Conservation (phyloP, 2,888 invertebrate genomes). For the Hydriomena furcata region DNA sequence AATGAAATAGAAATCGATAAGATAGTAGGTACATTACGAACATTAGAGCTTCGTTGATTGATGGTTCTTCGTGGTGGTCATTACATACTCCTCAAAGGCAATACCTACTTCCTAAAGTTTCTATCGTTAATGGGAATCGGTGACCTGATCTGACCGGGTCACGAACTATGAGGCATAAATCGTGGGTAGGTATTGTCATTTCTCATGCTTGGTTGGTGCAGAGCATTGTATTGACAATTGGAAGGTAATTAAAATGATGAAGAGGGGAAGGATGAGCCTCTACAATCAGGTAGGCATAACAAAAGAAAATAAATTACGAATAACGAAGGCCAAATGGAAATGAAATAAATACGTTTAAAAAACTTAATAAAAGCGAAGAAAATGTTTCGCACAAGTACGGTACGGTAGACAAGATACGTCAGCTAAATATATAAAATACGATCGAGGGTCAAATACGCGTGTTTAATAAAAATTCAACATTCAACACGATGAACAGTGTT, state of each 20-base stretch:
- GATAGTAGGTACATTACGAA: conserved; percentile 9
- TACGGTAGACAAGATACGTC: background rate
- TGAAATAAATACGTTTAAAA: no score
- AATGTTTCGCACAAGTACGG: no score
- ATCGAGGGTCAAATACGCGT: conserved; percentile 22
- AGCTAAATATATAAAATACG: conserved; percentile 8
- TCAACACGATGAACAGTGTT: conserved; percentile 23
- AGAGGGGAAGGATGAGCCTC: no score
- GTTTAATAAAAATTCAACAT: conserved; percentile 32
- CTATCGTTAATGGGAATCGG: conserved; percentile 17
- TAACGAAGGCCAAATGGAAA: no score
- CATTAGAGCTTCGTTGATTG: conserved; percentile 24
- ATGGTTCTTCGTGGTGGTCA: conserved; percentile 17
- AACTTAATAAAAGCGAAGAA: no score
- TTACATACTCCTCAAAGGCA: conserved; percentile 3
- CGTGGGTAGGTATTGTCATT: conserved; percentile 2
- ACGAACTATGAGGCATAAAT: conserved; percentile 4
- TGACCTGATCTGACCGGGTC: conserved; percentile 22
- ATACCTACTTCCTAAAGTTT: conserved; percentile 10
- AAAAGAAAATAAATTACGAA: no score
- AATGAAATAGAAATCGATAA: conserved; percentile 8
- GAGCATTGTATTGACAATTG: no score
- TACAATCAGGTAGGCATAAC: no score
- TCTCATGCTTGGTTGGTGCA: conserved; percentile 1
- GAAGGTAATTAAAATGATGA: no score